phyloP scores from a whole-genome alignment of 2,888 invertebrate genomes.

The Hemicrepidius hirtus region DNA sequence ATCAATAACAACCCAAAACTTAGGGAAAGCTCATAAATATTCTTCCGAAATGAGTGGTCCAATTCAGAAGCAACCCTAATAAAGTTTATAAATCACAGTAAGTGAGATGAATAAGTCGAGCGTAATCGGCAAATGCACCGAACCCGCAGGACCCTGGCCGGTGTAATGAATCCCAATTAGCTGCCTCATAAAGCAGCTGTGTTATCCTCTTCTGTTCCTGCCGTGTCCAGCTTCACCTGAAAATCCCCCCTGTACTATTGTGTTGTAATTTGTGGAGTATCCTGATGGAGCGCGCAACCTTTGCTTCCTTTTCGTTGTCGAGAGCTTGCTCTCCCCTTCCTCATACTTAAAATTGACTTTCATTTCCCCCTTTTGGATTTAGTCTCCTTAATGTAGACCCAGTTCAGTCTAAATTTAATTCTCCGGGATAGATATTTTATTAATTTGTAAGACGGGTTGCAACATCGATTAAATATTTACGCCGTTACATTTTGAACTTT shows the following conservation, averaged over 20 bases:
- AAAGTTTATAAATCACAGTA: constrained; percentile 68
- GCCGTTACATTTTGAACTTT: constrained; percentile 2
- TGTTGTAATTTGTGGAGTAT: constrained; percentile 51
- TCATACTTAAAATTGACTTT: constrained; percentile 33
- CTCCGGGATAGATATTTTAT: constrained; percentile 22
- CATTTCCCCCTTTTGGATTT: constrained; percentile 19
- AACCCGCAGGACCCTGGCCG: constrained; percentile 65
- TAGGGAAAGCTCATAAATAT: constrained; percentile 44
- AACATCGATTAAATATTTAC: constrained; percentile 12
- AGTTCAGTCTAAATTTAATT: constrained; percentile 24
- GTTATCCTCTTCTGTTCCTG: constrained; percentile 53
- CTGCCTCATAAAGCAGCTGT: constrained; percentile 64
- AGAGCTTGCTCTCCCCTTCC: constrained; percentile 20
- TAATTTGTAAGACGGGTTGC: constrained; percentile 16
- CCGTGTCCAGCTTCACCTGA: constrained; percentile 54
- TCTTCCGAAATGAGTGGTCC: constrained; percentile 54
- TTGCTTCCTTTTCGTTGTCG: constrained; percentile 37
- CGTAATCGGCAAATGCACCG: constrained; percentile 66
- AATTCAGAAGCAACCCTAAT: constrained; percentile 63
- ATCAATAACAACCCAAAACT: constrained; percentile 47
- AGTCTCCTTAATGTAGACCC: constrained; percentile 17
- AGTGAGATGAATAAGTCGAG: constrained; percentile 67
- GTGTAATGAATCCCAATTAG: constrained; percentile 69
- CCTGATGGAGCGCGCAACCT: constrained; percentile 37
- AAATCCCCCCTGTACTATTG: constrained; percentile 49